Percentiles rank a stretch among this genome's conserved stretches.
These are phyloP conservation scores for Conopomorpha cramerella DNA, from an alignment of 1,140 invertebrate species.

Conservation along the genomic window DNA sequence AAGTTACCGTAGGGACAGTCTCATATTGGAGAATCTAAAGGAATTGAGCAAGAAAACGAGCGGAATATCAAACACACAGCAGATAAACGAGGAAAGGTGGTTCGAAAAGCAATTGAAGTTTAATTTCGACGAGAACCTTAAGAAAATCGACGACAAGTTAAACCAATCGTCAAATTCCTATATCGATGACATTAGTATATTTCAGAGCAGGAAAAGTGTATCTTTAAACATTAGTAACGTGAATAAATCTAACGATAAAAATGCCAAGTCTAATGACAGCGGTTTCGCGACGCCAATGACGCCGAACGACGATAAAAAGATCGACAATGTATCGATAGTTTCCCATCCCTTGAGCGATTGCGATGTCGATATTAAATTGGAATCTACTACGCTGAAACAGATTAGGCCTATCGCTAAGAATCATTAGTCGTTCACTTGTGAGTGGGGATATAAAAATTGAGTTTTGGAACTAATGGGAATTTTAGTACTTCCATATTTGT, in stretches of 20 bases:
- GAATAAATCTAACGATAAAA: conserved; percentile 12
- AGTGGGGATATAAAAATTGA: too few species aligned
- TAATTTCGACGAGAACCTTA: conserved; percentile 53
- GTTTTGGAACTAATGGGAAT: too few species aligned
- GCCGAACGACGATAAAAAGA: conserved; percentile 20
- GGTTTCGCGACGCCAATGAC: conserved; percentile 37
- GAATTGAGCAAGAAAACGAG: conserved; percentile 28
- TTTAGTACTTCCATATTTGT: too few species aligned
- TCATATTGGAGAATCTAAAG: conserved; percentile 52
- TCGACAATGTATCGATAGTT: conserved; percentile 23
- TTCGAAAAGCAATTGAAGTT: conserved; percentile 51
- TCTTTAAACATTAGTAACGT: conserved; percentile 33
- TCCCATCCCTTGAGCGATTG: conserved; percentile 61
- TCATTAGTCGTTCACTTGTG: too few species aligned
- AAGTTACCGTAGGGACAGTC: conserved; percentile 20
- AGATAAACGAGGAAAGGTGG: conserved; percentile 62
- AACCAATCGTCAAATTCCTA: conserved; percentile 23
- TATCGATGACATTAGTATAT: conserved; percentile 32
- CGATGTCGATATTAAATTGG: conserved; percentile 55
- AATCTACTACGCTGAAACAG: conserved; percentile 53
- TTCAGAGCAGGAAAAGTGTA: conserved; percentile 31
- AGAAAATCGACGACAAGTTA: conserved; percentile 32
- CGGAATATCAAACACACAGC: conserved; percentile 66
- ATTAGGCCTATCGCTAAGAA: too few species aligned
- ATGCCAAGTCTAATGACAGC: conserved; percentile 28